A percentile compares a stretch with the other conserved stretches of the same genome.
Conservation (phyloP, 2,113 vertebrate genomes). For the Mustelus asterias region DNA sequence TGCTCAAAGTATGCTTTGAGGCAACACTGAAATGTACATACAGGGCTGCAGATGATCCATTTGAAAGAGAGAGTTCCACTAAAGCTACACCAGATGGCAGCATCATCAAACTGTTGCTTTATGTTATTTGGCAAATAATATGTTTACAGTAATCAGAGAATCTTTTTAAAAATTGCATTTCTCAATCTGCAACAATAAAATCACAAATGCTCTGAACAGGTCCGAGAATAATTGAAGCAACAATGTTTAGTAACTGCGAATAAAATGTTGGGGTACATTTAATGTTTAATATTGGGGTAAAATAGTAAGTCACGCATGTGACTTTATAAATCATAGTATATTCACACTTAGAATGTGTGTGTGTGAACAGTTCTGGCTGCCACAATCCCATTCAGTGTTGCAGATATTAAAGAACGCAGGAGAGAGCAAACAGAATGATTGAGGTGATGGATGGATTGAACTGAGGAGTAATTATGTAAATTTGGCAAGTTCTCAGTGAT, state of each 20-base stretch:
- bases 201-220: not conserved
- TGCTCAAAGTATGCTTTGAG: not conserved
- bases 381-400: not conserved
- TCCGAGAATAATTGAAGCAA: not conserved
- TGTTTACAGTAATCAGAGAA: not conserved
- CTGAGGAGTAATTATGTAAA: not conserved
- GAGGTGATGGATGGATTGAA: not conserved
- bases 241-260: not conserved
- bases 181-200: not conserved
- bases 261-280: not conserved
- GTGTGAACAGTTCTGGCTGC: not conserved
- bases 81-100: conserved; percentile 27
- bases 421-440: not conserved
- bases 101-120: not conserved
- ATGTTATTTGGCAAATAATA: not conserved
- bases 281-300: not conserved
- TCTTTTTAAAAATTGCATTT: not conserved
- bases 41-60: not conserved
- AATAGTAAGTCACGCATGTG: not conserved
- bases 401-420: not conserved
- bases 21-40: not conserved
- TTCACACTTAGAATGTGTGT: not conserved
- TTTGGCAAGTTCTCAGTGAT: not conserved
- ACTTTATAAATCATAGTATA: not conserved
- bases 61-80: not conserved